Conservation (phyloP, 1,140 invertebrate genomes). For the Papilio dardanus region DNA sequence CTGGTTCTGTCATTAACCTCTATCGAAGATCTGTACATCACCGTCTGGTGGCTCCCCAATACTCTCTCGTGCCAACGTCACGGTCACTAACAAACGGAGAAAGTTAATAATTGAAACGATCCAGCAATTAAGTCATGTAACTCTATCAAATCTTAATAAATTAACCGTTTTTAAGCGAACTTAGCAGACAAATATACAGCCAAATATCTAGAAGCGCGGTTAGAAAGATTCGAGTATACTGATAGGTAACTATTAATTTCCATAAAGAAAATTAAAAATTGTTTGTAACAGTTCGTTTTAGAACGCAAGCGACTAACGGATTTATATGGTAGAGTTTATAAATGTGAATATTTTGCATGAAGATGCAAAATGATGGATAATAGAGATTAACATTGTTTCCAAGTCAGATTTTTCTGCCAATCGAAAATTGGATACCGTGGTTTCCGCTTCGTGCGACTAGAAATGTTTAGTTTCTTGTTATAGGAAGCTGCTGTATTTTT, state of each 20-base stretch:
- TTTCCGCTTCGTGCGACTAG: too few species aligned
- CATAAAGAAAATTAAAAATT: not conserved
- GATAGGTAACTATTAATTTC: not conserved
- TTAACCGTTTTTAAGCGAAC: constrained; percentile 7
- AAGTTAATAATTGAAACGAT: constrained; percentile 30
- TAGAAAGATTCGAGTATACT: not conserved
- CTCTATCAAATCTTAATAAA: constrained; percentile 27
- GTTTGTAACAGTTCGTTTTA: not conserved
- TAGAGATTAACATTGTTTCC: not conserved
- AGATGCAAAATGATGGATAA: not conserved
- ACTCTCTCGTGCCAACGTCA: constrained; percentile 20
- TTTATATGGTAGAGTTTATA: not conserved
- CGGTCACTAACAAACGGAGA: constrained; percentile 24
- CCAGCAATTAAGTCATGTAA: constrained; percentile 25
- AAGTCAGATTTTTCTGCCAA: not conserved
- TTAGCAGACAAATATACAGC: not conserved
- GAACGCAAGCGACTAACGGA: not conserved
- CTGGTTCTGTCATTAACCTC: not conserved
- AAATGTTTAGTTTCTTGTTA: too few species aligned
- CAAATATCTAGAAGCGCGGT: not conserved
- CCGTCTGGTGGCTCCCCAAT: constrained; percentile 3
- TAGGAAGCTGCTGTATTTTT: too few species aligned
- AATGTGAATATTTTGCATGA: not conserved
- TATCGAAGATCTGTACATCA: not conserved
- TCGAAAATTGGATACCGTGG: not conserved